phyloP scores from a whole-genome alignment of 2,113 vertebrate genomes.

The Arvicanthis niloticus region DNA sequence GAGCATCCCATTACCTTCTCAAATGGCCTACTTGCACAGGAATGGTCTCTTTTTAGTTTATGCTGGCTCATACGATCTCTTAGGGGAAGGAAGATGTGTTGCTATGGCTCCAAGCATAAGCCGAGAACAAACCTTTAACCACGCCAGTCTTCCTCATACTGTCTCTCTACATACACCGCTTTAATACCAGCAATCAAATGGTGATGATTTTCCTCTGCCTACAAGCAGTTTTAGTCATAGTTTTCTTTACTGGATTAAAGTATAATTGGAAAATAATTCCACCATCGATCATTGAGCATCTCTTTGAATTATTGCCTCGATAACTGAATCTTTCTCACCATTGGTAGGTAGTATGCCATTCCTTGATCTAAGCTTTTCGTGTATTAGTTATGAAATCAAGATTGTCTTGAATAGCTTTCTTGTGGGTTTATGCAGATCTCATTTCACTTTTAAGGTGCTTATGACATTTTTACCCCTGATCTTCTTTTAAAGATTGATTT shows the following conservation, averaged over 20 bases:
- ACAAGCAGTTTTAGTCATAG: not conserved
- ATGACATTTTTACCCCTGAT: not conserved
- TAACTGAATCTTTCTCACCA: not conserved
- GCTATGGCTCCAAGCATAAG: constrained; percentile 12
- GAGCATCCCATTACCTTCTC: not conserved
- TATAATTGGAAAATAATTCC: not conserved
- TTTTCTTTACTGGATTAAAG: constrained; percentile 48
- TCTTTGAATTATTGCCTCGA: constrained; percentile 12
- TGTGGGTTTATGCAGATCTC: not conserved
- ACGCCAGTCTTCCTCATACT: constrained; percentile 16
- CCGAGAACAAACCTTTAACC: not conserved
- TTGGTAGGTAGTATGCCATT: not conserved
- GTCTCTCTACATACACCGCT: not conserved
- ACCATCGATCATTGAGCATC: not conserved
- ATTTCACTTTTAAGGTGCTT: not conserved
- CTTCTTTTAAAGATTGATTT: not conserved
- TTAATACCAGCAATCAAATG: not conserved
- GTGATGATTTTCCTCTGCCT: constrained; percentile 6
- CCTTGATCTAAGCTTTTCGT: not conserved
- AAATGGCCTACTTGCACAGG: not conserved
- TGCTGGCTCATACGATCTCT: not conserved
- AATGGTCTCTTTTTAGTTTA: not conserved
- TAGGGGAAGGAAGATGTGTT: not conserved
- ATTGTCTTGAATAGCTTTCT: not conserved
- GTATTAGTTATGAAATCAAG: constrained; percentile 11